These are phyloP conservation scores for Chrysolophus pictus DNA, from an alignment of 2,797 vertebrate species.

Conservation along the genomic window DNA sequence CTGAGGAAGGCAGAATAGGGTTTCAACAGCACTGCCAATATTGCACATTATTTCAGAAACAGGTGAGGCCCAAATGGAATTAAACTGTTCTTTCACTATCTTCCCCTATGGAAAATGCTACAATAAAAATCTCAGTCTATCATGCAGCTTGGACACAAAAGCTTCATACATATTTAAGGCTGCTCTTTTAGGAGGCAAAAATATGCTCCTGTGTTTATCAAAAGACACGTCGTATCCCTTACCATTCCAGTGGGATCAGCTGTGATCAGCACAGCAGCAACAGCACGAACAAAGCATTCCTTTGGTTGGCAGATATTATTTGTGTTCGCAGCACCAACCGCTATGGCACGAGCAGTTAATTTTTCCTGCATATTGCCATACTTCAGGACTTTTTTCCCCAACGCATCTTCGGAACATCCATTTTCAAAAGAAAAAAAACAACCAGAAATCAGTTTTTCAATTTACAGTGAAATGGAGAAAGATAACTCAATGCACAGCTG, in stretches of 20 bases:
- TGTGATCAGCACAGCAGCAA: not conserved
- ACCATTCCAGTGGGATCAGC: not conserved
- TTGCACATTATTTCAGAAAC: not conserved
- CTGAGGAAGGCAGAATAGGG: not conserved
- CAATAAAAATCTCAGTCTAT: not conserved
- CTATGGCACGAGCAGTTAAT: not conserved
- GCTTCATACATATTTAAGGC: not conserved
- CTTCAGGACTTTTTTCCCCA: too few relatives aligned
- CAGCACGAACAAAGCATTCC: not conserved
- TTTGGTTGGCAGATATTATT: not conserved
- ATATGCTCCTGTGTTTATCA: not conserved
- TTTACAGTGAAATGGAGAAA: not conserved
- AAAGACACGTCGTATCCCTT: not conserved
- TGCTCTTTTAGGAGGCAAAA: not conserved
- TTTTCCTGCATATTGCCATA: not conserved
- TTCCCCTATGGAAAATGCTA: not conserved
- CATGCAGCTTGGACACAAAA: not conserved
- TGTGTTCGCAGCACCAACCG: not conserved
- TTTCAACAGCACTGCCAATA: not conserved
- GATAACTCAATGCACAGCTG: not conserved
- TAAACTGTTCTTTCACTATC: not conserved
- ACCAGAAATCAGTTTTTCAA: not conserved
- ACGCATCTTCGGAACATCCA: not conserved
- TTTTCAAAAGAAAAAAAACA: not conserved
- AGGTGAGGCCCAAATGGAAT: not conserved